Conservation (phyloP, 2,888 invertebrate species). For the Heliconius cydno region DNA sequence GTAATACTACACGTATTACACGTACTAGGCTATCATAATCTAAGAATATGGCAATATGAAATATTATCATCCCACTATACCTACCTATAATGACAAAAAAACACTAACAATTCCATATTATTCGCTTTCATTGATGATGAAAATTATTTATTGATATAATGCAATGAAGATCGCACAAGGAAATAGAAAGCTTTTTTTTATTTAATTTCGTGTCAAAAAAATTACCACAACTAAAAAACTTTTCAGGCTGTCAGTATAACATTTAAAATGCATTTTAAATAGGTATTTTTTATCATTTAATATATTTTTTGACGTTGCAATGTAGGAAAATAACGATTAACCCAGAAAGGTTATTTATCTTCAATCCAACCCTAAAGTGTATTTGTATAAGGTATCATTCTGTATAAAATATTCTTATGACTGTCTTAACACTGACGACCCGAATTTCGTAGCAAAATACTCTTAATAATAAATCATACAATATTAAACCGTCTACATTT, state of each 20-base stretch:
- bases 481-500: neutral
- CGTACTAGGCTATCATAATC: neutral
- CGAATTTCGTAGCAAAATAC: neutral
- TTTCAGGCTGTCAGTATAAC: neutral
- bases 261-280: no score
- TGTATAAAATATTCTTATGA: neutral
- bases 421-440: neutral
- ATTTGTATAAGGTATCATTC: no score
- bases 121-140: neutral
- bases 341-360: no score
- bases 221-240: neutral
- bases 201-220: neutral
- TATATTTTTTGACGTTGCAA: no score
- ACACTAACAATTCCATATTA: neutral
- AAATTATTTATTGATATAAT: neutral
- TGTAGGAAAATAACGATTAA: no score
- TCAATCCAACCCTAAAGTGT: no score
- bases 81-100: neutral
- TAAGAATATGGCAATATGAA: neutral
- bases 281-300: no score
- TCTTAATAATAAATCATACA: neutral
- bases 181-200: neutral
- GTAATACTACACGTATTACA: no score
- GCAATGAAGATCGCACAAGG: constrained; percentile 13
- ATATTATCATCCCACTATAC: neutral